Conservation (phyloP, 2,797 vertebrate genomes). For the Eidolon dupreanum region DNA sequence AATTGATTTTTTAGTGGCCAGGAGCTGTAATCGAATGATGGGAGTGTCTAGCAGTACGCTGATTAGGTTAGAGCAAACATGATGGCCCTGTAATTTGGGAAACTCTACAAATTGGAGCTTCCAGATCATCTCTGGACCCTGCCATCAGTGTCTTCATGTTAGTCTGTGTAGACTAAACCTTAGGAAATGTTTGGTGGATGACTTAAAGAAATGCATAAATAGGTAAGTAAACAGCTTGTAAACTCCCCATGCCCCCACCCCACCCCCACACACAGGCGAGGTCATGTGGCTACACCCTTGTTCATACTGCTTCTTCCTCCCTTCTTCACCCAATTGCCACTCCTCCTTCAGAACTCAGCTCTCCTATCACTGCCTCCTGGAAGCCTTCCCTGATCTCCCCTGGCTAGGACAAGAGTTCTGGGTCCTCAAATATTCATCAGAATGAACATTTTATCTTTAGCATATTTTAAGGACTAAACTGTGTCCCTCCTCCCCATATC, state of each 20-base stretch:
- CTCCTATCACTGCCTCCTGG: neutral
- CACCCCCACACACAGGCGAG: neutral
- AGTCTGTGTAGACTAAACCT: neutral
- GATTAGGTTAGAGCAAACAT: slow-evolving; percentile 37
- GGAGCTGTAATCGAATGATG: slow-evolving; percentile 32
- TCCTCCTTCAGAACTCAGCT: neutral
- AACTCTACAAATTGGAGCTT: neutral
- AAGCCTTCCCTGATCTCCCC: neutral
- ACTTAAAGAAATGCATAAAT: neutral
- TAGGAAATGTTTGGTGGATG: neutral
- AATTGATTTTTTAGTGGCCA: slow-evolving; percentile 45
- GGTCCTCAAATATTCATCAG: neutral
- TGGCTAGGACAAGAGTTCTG: neutral
- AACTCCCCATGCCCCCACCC: neutral
- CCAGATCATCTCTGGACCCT: neutral
- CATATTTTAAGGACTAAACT: neutral
- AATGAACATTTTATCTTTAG: neutral
- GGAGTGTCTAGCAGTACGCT: neutral
- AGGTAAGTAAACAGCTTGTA: neutral
- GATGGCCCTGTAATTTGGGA: neutral
- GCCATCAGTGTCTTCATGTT: neutral
- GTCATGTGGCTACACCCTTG: neutral
- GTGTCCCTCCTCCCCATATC: neutral
- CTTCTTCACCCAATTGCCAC: neutral
- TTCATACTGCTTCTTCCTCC: neutral